phyloP scores from a whole-genome alignment of 2,888 invertebrate genomes.

The Melieria picta region DNA sequence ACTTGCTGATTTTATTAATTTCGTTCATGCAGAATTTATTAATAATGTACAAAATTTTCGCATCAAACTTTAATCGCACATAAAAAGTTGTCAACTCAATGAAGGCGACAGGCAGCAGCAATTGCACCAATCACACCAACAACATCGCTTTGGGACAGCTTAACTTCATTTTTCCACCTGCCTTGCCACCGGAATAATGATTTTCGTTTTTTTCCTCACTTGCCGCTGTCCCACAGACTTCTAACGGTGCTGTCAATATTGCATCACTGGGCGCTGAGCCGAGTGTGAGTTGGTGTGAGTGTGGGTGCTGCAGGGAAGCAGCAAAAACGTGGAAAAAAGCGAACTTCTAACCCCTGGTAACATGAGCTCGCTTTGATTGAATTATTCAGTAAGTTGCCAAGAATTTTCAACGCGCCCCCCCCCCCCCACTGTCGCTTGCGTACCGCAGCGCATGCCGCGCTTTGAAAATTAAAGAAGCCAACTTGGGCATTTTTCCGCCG shows the following conservation, averaged over 20 bases:
- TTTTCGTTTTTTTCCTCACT: too few species aligned
- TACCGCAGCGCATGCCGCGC: too few species aligned
- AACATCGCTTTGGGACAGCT: too few species aligned
- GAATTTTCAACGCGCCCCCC: slow-evolving; percentile 13
- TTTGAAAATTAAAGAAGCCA: too few species aligned
- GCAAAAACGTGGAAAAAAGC: slow-evolving; percentile 2
- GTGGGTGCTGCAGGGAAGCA: not conserved
- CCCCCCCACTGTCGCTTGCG: too few species aligned
- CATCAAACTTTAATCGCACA: slow-evolving; percentile 25
- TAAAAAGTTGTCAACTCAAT: slow-evolving; percentile 17
- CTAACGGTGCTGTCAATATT: not conserved
- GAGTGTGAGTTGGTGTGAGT: not conserved
- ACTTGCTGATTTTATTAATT: slow-evolving; percentile 39
- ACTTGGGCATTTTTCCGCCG: too few species aligned
- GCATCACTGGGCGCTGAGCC: not conserved
- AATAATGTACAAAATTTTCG: slow-evolving; percentile 36
- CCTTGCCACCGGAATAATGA: too few species aligned
- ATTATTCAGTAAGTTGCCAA: slow-evolving; percentile 52
- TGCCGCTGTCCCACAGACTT: slow-evolving; percentile 3
- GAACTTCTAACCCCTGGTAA: slow-evolving; percentile 43
- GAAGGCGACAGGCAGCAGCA: not conserved
- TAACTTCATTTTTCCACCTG: too few species aligned
- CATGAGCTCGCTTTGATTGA: slow-evolving; percentile 49
- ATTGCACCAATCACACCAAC: too few species aligned
- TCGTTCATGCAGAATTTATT: slow-evolving; percentile 58